Evolutionary conservation across 2,888 invertebrate species (phyloP), one percentile per base, ranked within the genome.

Genomic region (Zeuzera pyrina): DNA sequence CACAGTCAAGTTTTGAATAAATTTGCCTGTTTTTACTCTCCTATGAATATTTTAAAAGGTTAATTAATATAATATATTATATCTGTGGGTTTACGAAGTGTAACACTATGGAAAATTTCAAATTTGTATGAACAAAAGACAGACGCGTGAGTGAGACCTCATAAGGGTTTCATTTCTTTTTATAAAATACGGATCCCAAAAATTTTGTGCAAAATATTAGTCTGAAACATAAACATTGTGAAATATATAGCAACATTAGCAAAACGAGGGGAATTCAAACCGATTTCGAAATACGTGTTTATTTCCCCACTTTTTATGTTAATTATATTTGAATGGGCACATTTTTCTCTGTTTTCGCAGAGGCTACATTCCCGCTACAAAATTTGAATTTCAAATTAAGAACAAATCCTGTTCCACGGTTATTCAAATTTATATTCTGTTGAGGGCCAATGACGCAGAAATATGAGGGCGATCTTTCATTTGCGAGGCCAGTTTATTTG

Each of bases 381-480:
- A 62, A 73, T 73, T 71, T 73, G 69, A 73, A 71, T 55, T 73
- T 73, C 71, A 73, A 72, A 73, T 72, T 59, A 51, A 52, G 67
- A 62, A 66, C 62, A 63, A 67, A 67, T 68, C 69, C 66, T 52
- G 62, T 59, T 57, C 61, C 53, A 58, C 65, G 54, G 63, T 67
- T 71, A 66, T 68, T 65, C 59, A 64, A 65, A 69, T 71, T 72
- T 71, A 65, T 64, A 64, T 68, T 68, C 65, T 58, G 63, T 42
- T 49, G 64, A 53, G 57, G 58, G 61, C 65, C 70, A 71, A 71
- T 73, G 71, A 66, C 63, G 60, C 53, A 49, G 61, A 71, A 71
- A 69, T 72, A 71, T 70, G 66, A 62, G 57, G 57, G 63, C 63
- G 63, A 74, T 74, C 65, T 69, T 59, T 72, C 68, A 68, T 65